These are phyloP conservation scores for Scrobipalpa costella DNA, from an alignment of 2,888 invertebrate genomes.

Conservation along the genomic window DNA sequence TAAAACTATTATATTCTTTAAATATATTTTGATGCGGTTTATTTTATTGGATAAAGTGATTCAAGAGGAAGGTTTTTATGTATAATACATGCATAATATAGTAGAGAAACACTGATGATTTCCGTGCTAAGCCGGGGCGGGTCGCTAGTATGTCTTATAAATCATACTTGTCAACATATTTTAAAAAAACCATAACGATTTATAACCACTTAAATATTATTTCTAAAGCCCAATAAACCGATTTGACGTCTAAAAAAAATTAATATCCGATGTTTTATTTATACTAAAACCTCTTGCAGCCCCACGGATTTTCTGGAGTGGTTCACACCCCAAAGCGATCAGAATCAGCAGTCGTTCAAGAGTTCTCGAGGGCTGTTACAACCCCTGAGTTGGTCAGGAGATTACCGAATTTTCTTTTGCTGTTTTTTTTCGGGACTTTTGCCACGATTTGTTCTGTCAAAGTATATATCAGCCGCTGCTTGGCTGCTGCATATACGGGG, in stretches of 20 bases:
- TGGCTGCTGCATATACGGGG: too few species aligned
- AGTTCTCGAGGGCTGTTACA: constrained; percentile 33
- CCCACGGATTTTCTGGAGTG: constrained; percentile 34
- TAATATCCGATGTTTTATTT: constrained; percentile 32
- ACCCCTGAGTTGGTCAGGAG: constrained; percentile 26
- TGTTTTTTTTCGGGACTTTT: constrained; percentile 23
- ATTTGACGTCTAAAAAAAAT: constrained; percentile 27
- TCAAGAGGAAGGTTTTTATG: too few species aligned
- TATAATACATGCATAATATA: too few species aligned
- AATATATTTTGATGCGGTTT: too few species aligned
- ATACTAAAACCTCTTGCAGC: constrained; percentile 35
- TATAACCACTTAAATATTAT: neutral
- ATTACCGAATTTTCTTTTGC: constrained; percentile 25
- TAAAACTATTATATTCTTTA: too few species aligned
- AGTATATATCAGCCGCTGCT: too few species aligned
- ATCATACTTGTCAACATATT: too few species aligned
- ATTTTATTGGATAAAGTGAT: too few species aligned
- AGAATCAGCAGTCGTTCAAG: constrained; percentile 34
- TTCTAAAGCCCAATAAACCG: constrained; percentile 21
- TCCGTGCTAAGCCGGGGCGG: too few species aligned
- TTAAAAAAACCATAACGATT: neutral
- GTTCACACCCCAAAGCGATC: constrained; percentile 33
- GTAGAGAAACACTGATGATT: too few species aligned
- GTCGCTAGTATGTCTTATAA: too few species aligned
- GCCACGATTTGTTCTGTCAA: neutral